These are phyloP conservation scores for Brachionus paranguensis DNA, from an alignment of 1,140 invertebrate species.

Conservation along the genomic window DNA sequence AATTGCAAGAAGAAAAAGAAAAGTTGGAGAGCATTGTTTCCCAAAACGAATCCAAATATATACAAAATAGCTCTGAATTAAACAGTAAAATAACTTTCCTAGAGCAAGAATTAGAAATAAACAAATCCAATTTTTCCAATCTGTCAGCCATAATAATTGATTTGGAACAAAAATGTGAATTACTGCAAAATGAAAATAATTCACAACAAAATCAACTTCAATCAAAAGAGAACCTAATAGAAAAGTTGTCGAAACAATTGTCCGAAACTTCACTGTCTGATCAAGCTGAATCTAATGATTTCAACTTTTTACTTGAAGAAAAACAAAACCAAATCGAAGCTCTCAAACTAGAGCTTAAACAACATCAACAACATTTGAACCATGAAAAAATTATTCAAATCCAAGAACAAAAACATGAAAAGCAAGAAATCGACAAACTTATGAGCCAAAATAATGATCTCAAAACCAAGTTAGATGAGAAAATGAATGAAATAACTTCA, in stretches of 20 bases:
- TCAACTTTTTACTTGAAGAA: not conserved
- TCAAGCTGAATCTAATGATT: not conserved
- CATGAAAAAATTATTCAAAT: conserved; percentile 11
- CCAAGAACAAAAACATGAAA: conserved; percentile 4
- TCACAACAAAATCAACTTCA: not conserved
- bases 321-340: conserved; percentile 21
- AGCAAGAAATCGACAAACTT: not conserved
- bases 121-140: not conserved
- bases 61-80: not conserved
- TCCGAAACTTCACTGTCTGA: not conserved
- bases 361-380: not conserved
- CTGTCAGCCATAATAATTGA: not conserved
- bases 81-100: not conserved
- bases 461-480: not conserved
- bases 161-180: not conserved
- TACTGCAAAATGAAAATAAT: not conserved
- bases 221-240: not conserved
- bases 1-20: not conserved
- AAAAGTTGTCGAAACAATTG: not conserved
- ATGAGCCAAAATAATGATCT: not conserved
- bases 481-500: not conserved
- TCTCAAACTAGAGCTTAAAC: not conserved
- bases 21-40: not conserved
- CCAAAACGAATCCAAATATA: not conserved
- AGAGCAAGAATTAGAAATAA: not conserved